phyloP scores from a whole-genome alignment of 2,113 vertebrate species.

The Pycnonotus jocosus region DNA sequence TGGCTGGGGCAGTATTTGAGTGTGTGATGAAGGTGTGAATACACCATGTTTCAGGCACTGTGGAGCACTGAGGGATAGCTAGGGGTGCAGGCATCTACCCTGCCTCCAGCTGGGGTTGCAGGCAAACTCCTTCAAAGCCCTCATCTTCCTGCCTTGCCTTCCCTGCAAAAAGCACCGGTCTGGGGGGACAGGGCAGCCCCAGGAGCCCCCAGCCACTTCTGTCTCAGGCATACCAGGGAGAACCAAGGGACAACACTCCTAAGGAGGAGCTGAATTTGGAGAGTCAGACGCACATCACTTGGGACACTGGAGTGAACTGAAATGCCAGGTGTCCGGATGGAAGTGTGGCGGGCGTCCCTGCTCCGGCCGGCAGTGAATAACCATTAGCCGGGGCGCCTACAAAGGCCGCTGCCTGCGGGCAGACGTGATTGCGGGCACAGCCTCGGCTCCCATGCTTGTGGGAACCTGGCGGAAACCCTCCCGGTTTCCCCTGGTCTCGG shows the following conservation, averaged over 20 bases:
- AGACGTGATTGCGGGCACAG: conserved; percentile 59
- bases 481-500: not conserved
- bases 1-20: not conserved
- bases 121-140: not conserved
- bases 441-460: not conserved
- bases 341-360: not conserved
- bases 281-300: not conserved
- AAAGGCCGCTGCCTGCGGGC: conserved; percentile 9
- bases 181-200: not conserved
- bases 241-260: not conserved
- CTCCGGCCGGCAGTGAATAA: not conserved
- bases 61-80: not conserved
- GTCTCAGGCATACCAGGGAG: not conserved
- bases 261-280: not conserved
- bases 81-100: not conserved
- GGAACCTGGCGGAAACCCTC: conserved; percentile 32
- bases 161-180: not conserved
- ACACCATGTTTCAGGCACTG: not conserved
- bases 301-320: not conserved
- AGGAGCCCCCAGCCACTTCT: fast-evolving
- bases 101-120: not conserved
- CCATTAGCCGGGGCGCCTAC: not conserved
- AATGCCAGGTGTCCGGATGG: conserved; percentile 16
- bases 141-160: not conserved
- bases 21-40: conserved; percentile 2